Evolutionary conservation across 2,888 invertebrate species (phyloP), one percentile per base, ranked within the genome.

Genomic region (Adineta ricciae): DNA sequence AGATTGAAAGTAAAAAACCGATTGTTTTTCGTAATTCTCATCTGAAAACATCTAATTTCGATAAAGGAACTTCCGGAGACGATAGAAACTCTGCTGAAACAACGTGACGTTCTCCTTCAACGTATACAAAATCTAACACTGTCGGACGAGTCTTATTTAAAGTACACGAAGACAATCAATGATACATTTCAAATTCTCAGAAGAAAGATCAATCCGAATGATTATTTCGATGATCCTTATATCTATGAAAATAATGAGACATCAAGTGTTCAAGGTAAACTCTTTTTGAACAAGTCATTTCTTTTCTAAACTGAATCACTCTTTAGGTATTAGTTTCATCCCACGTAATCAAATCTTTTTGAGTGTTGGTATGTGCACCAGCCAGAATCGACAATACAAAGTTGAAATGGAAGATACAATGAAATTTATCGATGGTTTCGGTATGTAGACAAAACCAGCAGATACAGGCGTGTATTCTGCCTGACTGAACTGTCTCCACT

Each of bases 331-430:
- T 52, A 85, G 85, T 78, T 73, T 73, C 41, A 38, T 52, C 36
- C 83, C 73, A 56, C 27, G 41, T 27, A 85, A 85, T 82, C 73
- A 52, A 49, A 38, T 82, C 49, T 54, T 85, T 50, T 11, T 84
- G n/a, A 72, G 83, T n/a, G 78, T 85, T n/a, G 84, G 85, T n/a
- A 49, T 73, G 27, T 85, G 85, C 41, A 52, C 52, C 21, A 46
- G 64, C 41, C 83, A 85, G 32, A 85, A 85, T 84, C 27, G 36
- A 36, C 36, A 46, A 54, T 41, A 78, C 41, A 52, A 56, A 78
- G 46, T n/a, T 24, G n/a, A 52, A 32, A 84, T 85, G 84, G 85
- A 85, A 78, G 84, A 85, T 82, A n/a, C 73, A 27, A 84, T 73
- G 54, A 52, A 38, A 27, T 54, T 85, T 56, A 32, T 85, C 27